These are phyloP conservation scores for Umimayanthus kanabou DNA, from an alignment of 92 coral and sea anemone genomes.

Conservation along the genomic window DNA sequence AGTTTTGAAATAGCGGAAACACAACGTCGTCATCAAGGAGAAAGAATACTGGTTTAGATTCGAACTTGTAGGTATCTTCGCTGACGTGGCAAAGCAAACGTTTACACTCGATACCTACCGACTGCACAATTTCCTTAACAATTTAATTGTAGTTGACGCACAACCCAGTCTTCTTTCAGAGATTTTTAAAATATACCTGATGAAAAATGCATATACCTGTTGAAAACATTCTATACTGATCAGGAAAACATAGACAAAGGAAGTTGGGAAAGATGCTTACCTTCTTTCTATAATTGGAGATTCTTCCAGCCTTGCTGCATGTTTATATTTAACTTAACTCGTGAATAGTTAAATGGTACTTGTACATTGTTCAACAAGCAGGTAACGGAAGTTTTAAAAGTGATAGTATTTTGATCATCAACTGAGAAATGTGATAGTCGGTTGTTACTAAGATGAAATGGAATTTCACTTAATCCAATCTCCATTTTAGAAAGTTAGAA, in stretches of 20 bases:
- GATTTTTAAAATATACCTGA: too few relatives aligned
- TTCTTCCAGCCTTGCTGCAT: neutral
- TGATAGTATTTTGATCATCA: neutral
- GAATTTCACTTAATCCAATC: neutral
- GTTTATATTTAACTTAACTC: neutral
- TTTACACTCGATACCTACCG: neutral
- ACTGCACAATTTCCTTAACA: neutral
- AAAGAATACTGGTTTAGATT: neutral
- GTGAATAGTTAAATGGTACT: neutral
- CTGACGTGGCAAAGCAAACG: neutral
- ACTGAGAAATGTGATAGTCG: neutral
- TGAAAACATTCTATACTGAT: too few relatives aligned
- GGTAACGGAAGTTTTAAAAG: neutral
- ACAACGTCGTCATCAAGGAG: neutral
- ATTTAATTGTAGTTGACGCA: too few relatives aligned
- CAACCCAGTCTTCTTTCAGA: neutral
- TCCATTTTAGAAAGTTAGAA: too few relatives aligned
- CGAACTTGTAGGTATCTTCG: neutral
- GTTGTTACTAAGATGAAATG: neutral
- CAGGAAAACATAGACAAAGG: neutral
- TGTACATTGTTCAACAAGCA: neutral
- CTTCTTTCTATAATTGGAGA: neutral
- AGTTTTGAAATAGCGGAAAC: neutral
- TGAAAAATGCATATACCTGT: too few relatives aligned
- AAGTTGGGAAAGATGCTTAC: neutral